Evolutionary conservation across 2,113 vertebrate species (phyloP), one percentile per base, ranked within the genome.

Genomic region (Pimephales promelas): DNA sequence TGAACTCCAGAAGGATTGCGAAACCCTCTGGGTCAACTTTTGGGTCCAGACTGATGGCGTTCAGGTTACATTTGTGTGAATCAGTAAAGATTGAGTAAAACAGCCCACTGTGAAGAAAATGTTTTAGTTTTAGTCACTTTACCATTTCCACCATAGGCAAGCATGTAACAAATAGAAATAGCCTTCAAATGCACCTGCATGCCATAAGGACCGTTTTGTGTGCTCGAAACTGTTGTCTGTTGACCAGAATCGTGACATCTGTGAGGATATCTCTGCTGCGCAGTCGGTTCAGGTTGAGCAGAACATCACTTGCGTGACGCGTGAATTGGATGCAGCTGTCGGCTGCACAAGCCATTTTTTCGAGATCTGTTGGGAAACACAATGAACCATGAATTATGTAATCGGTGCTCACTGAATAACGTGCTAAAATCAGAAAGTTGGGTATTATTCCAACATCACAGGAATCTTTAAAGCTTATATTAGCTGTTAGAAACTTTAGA

Each of bases 251-350:
- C 49, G 98, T 97, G 2, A 99, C 98, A 16, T 99, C 98, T 0
- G 98, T 99, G 84, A 99, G 92, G 84, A 99, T 97, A 54, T 99
- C 97, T 66, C 97, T 93, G 92, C 95, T 98, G 2, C 98, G 95
- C 68, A 99, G 95, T 57, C 98, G 96, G 83, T 99, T 99, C 85
- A 99, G 95, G 83, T 99, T 99, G 90, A 99, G 96, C 81, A 99
- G 96, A 34, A 99, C 97, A 2, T 99, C 98, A 18, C 97, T 98
- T 0, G 97, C 98, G 0, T 99, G 98, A 83, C 97, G 97, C 2
- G 97, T 99, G 93, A 99, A 99, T 89, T 99, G 98, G 92, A 99
- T 98, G 93, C 98, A 99, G 93, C 97, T 98, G 94, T 99, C 97
- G 87, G 97, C 96, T 9, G 96, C 95, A 0, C 96, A 97, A 91